phyloP scores from a whole-genome alignment of 1,140 invertebrate species.

The Scaptomyza montana region DNA sequence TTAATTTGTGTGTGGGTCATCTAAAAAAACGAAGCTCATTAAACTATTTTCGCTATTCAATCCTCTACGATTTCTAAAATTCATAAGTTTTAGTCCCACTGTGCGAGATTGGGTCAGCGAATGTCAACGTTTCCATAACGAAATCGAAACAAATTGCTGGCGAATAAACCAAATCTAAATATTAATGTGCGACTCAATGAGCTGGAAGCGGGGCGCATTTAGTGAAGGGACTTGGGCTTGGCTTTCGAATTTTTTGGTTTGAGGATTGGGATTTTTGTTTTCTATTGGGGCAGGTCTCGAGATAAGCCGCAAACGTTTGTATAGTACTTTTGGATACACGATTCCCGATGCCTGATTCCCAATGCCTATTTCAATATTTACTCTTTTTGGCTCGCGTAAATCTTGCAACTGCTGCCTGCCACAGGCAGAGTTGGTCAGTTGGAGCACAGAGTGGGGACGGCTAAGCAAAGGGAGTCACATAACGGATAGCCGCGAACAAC shows the following conservation, averaged over 20 bases:
- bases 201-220: conserved; percentile 55
- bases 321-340: conserved; percentile 9
- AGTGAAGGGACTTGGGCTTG: conserved; percentile 3
- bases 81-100: conserved; percentile 17
- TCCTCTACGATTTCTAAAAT: no score
- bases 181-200: conserved; percentile 75
- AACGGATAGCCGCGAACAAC: conserved; percentile 42
- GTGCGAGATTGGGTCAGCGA: conserved; percentile 13
- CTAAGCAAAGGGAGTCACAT: conserved; percentile 12
- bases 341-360: conserved; percentile 3
- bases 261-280: background rate
- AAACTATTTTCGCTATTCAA: no score
- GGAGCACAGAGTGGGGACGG: background rate
- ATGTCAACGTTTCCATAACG: conserved; percentile 37
- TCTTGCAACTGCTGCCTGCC: conserved; percentile 32
- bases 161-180: conserved; percentile 80
- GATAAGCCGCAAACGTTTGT: conserved; percentile 56
- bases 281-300: conserved; percentile 36
- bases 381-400: conserved; percentile 35
- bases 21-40: no score
- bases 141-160: conserved; percentile 73
- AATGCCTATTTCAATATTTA: conserved; percentile 55
- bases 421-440: conserved; percentile 25
- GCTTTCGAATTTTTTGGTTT: conserved; percentile 1
- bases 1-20: no score